These are phyloP conservation scores for Pleuronectes platessa DNA, from an alignment of 2,113 vertebrate species.

Conservation along the genomic window DNA sequence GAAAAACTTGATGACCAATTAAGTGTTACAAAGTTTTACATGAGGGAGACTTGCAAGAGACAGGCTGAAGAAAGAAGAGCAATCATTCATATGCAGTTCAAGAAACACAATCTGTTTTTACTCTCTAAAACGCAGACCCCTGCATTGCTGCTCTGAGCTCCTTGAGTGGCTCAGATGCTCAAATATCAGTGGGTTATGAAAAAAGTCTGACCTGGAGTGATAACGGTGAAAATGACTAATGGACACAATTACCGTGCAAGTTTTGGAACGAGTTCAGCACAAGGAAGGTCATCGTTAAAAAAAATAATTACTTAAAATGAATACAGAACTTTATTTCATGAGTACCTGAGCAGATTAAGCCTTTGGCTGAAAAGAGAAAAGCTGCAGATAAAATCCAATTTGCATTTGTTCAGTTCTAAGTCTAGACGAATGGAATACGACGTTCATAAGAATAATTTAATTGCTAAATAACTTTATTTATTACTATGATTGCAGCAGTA, in stretches of 20 bases:
- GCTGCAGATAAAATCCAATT: constrained; percentile 13
- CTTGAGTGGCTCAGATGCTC: constrained; percentile 14
- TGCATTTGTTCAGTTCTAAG: not conserved
- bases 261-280: constrained; percentile 3
- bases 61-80: too few relatives aligned
- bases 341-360: constrained; percentile 23
- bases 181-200: constrained; percentile 30
- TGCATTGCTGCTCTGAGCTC: not conserved
- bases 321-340: constrained; percentile 10
- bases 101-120: too few relatives aligned
- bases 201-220: constrained; percentile 18
- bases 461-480: not conserved
- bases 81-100: too few relatives aligned
- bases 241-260: constrained; percentile 29
- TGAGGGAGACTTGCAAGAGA: too few relatives aligned
- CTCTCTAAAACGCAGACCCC: too few relatives aligned
- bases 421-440: not conserved
- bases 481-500: too few relatives aligned
- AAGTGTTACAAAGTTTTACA: too few relatives aligned
- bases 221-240: constrained; percentile 47
- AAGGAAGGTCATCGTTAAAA: constrained; percentile 10
- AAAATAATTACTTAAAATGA: not conserved
- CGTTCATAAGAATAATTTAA: not conserved
- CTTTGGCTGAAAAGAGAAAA: constrained; percentile 22
- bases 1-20: too few relatives aligned